A percentile compares a stretch with the other conserved stretches of the same genome.
Evolutionary conservation across 2,113 vertebrate species (phyloP).

Genomic region (Reinhardtius hippoglossoides): DNA sequence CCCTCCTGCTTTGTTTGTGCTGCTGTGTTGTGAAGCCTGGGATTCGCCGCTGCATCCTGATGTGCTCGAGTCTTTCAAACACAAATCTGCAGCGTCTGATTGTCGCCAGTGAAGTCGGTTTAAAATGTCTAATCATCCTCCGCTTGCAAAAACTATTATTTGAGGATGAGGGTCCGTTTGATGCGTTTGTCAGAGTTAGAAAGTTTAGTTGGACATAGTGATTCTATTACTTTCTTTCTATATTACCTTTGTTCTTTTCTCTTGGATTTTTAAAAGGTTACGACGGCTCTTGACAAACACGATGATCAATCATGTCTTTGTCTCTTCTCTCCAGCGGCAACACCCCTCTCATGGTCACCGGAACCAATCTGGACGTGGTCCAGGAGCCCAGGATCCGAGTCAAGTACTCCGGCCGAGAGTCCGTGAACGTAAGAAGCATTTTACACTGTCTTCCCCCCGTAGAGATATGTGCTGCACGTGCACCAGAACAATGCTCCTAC

Average conservation of each 20-base stretch:
- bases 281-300: not conserved
- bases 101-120: constrained; percentile 27
- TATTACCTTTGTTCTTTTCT: not conserved
- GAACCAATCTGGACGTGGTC: constrained; percentile 95
- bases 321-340: constrained; percentile 87
- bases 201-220: constrained; percentile 17
- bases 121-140: constrained; percentile 58
- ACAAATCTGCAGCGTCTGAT: not conserved
- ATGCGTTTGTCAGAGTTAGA: constrained; percentile 14
- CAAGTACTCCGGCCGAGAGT: constrained; percentile 93
- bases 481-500: not conserved
- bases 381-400: constrained; percentile 95
- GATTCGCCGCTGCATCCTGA: not conserved
- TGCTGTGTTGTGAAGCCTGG: constrained; percentile 31
- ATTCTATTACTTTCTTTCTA: not conserved
- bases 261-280: not conserved
- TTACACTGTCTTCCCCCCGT: not conserved
- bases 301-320: not conserved
- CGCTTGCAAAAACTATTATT: constrained; percentile 61
- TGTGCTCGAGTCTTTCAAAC: constrained; percentile 49
- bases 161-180: constrained; percentile 38
- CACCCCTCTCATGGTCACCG: constrained; percentile 92
- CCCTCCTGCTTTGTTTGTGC: constrained; percentile 38
- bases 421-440: constrained; percentile 90
- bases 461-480: not conserved